phyloP scores from a whole-genome alignment of 2,888 invertebrate genomes.

The Gastracanthus pulcherrimus region DNA sequence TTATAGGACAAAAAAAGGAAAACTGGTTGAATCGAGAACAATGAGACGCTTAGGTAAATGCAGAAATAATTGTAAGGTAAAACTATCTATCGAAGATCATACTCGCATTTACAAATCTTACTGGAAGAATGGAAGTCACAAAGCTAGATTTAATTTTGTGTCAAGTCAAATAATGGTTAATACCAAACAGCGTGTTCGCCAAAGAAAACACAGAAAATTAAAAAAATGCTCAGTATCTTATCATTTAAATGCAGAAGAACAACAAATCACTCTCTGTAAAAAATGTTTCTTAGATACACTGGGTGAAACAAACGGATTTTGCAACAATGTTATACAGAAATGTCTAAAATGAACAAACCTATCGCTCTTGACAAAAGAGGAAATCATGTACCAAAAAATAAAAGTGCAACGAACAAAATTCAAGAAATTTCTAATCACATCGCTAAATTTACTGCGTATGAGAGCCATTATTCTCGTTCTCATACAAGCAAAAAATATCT shows the following conservation, averaged over 20 bases:
- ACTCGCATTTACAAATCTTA: constrained; percentile 40
- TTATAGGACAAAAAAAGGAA: constrained; percentile 24
- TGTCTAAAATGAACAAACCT: not conserved
- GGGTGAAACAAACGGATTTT: constrained; percentile 48
- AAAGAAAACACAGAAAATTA: constrained; percentile 1
- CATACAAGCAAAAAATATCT: constrained; percentile 52
- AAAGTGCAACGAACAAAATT: constrained; percentile 18
- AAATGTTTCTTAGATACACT: constrained; percentile 51
- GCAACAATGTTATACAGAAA: constrained; percentile 23
- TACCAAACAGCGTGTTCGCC: not conserved
- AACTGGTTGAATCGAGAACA: not conserved
- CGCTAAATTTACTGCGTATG: constrained; percentile 49
- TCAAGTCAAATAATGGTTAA: not conserved
- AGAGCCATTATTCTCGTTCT: constrained; percentile 52
- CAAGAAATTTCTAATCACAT: constrained; percentile 43
- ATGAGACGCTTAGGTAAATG: constrained; percentile 5
- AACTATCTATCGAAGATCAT: constrained; percentile 40
- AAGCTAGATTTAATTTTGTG: constrained; percentile 16
- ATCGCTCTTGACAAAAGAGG: constrained; percentile 33
- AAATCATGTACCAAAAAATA: constrained; percentile 36
- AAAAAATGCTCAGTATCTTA: constrained; percentile 37
- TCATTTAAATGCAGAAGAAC: constrained; percentile 6
- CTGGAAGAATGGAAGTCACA: constrained; percentile 41
- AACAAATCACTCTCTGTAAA: constrained; percentile 45
- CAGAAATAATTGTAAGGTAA: constrained; percentile 16